Conservation (phyloP, 2,888 invertebrate species). For the Kryphioiulus occultus region DNA sequence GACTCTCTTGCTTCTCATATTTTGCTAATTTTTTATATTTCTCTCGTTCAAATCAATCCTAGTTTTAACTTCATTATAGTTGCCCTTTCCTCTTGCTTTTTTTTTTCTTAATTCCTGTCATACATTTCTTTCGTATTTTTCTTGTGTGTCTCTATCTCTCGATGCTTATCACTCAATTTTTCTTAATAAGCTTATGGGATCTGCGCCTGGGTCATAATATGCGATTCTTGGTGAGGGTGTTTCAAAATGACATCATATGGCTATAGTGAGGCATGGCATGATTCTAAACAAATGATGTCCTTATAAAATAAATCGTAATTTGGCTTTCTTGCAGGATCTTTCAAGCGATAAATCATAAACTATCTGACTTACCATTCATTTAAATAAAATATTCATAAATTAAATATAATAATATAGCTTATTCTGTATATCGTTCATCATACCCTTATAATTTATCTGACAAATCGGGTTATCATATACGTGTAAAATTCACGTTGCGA, state of each 20-base stretch:
- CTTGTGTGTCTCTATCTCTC: neutral
- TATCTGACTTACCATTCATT: too few species aligned
- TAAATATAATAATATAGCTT: too few species aligned
- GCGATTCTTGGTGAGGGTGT: neutral
- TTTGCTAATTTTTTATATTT: constrained; percentile 33
- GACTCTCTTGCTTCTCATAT: neutral
- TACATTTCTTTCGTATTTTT: constrained; percentile 6
- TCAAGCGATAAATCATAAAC: too few species aligned
- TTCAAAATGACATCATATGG: neutral
- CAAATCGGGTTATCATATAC: too few species aligned
- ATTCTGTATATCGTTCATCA: too few species aligned
- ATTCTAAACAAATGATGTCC: too few species aligned
- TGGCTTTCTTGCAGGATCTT: too few species aligned
- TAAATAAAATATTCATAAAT: too few species aligned
- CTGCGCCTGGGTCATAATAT: neutral
- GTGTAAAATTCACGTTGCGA: too few species aligned
- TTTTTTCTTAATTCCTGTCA: constrained; percentile 2
- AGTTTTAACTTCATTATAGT: neutral
- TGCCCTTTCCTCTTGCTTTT: neutral
- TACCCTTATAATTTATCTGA: too few species aligned
- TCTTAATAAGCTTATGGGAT: constrained; percentile 24
- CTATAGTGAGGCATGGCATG: too few species aligned
- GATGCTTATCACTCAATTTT: neutral
- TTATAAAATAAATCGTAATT: too few species aligned
- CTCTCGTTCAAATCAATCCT: neutral